phyloP scores from a whole-genome alignment of 2,888 invertebrate genomes.

The Plagiodera versicolora region DNA sequence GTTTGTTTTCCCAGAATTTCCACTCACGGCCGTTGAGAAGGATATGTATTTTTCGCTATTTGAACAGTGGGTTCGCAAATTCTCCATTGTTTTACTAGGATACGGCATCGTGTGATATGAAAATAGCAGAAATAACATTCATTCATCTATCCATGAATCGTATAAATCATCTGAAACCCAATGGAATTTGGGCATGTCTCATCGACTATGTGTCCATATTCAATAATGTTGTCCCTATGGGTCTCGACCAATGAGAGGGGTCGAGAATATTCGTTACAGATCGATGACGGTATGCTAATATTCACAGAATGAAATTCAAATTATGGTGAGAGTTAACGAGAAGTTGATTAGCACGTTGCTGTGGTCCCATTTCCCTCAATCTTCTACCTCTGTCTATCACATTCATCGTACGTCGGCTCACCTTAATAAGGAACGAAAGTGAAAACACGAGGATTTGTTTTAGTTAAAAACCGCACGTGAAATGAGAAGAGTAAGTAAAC shows the following conservation, averaged over 20 bases:
- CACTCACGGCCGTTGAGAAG: not conserved
- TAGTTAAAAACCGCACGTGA: too few relatives aligned
- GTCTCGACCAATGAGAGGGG: not conserved
- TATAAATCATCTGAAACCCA: too few relatives aligned
- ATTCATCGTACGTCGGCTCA: not conserved
- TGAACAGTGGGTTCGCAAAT: not conserved
- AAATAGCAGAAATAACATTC: not conserved
- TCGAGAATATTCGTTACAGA: slow-evolving; percentile 47
- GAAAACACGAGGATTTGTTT: not conserved
- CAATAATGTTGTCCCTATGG: not conserved
- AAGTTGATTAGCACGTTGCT: slow-evolving; percentile 51
- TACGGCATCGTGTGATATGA: not conserved
- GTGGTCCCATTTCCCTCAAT: not conserved
- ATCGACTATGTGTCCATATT: too few relatives aligned
- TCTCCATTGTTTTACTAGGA: not conserved
- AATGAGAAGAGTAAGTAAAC: too few relatives aligned
- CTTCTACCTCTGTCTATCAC: not conserved
- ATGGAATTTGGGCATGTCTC: too few relatives aligned
- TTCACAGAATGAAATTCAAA: slow-evolving; percentile 52
- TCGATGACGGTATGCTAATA: slow-evolving; percentile 51
- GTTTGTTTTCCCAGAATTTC: not conserved
- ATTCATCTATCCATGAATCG: too few relatives aligned
- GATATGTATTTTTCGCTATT: not conserved
- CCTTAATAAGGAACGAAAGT: not conserved
- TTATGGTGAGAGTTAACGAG: slow-evolving; percentile 50